Evolutionary conservation across 2,797 vertebrate genomes (phyloP).

Genomic region (Cephalopachus bancanus): DNA sequence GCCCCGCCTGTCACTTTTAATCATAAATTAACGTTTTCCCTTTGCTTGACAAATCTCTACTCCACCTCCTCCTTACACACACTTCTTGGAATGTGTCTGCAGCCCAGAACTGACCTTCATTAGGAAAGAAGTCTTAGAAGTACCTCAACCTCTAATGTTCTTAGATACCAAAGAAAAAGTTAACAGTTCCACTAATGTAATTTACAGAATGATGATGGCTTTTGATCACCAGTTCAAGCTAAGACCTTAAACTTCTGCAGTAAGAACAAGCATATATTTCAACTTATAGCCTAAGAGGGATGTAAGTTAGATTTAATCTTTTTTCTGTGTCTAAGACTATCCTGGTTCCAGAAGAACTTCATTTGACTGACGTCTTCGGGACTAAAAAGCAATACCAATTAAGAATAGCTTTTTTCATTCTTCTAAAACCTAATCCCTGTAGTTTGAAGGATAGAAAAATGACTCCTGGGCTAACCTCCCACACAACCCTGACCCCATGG

Average conservation of each 20-base stretch:
- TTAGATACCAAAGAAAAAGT: background rate
- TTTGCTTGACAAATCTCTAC: background rate
- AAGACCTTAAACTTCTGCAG: background rate
- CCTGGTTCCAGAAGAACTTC: slow-evolving; percentile 43
- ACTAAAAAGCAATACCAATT: background rate
- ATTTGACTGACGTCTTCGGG: background rate
- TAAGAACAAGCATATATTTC: background rate
- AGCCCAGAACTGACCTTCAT: background rate
- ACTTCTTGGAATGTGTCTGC: background rate
- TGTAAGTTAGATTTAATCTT: background rate
- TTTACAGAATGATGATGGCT: background rate
- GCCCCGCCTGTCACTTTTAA: background rate
- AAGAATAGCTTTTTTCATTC: background rate
- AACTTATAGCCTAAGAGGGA: background rate
- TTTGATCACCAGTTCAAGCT: background rate
- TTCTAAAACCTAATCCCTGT: background rate
- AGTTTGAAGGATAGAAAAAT: background rate
- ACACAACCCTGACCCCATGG: background rate
- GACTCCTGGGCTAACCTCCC: background rate
- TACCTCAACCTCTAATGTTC: background rate
- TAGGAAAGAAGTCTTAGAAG: slow-evolving; percentile 25
- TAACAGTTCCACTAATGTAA: background rate
- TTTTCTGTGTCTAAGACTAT: background rate
- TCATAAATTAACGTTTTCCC: background rate
- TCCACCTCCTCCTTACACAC: background rate